Percentiles rank a stretch among this genome's conserved stretches.
Evolutionary conservation across 2,113 vertebrate genomes (phyloP).

Genomic region (Phalacrocorax pelagicus): DNA sequence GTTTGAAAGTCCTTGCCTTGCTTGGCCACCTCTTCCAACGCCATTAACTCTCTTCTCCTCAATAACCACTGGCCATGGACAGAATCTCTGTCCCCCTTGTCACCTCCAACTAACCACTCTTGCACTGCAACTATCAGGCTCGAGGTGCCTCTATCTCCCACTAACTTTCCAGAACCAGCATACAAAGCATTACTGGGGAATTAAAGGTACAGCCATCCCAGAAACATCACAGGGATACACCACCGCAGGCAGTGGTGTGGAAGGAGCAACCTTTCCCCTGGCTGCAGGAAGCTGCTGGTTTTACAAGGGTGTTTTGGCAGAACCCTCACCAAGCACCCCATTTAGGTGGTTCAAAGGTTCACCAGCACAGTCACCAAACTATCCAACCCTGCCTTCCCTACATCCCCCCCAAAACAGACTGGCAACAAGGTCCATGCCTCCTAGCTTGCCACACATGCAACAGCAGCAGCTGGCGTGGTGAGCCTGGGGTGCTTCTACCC

Average conservation of each 20-base stretch:
- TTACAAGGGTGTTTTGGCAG: neutral
- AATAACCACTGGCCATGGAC: accelerated
- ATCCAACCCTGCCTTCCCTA: neutral
- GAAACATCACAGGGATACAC: neutral
- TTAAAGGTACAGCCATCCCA: too few relatives aligned
- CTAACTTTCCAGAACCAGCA: neutral
- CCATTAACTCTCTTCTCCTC: neutral
- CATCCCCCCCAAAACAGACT: neutral
- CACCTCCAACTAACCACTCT: neutral
- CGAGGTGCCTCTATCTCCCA: neutral
- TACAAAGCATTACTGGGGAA: neutral
- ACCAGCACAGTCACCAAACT: neutral
- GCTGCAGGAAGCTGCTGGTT: neutral
- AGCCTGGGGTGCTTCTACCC: neutral
- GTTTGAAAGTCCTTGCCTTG: neutral
- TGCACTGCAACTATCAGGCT: neutral
- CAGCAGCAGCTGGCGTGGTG: neutral
- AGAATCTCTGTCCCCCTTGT: neutral
- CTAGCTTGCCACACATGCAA: neutral
- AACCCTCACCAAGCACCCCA: neutral
- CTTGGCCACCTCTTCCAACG: neutral
- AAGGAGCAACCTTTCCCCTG: neutral
- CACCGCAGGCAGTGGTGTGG: neutral
- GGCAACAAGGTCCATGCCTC: neutral
- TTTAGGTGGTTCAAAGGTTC: neutral